These are phyloP conservation scores for Terebella lapidaria DNA, from an alignment of 2,888 invertebrate genomes.

Conservation along the genomic window DNA sequence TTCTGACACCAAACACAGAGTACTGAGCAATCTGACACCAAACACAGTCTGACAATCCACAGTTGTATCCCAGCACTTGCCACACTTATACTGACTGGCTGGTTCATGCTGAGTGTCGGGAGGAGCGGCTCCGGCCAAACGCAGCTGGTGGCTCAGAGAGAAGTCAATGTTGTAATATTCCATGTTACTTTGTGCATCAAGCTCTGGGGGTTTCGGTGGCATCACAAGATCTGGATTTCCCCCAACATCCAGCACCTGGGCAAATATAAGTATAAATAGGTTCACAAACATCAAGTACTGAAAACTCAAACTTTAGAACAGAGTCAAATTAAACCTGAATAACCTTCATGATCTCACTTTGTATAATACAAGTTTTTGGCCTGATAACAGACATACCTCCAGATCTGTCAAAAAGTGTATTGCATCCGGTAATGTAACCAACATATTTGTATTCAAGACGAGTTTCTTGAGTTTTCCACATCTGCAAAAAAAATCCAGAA, in stretches of 20 bases:
- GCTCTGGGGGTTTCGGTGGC: slow-evolving; percentile 88
- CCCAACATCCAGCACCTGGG: slow-evolving; percentile 72
- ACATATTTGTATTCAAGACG: slow-evolving; percentile 84
- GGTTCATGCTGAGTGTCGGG: slow-evolving; percentile 10
- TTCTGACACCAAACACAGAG: too few species aligned
- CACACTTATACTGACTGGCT: slow-evolving; percentile 13
- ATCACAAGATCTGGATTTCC: slow-evolving; percentile 91
- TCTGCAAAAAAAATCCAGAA: slow-evolving; percentile 56
- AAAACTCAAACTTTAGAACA: too few species aligned
- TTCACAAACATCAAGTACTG: too few species aligned
- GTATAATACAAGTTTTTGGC: too few species aligned
- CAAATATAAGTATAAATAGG: too few species aligned
- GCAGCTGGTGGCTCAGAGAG: slow-evolving; percentile 88
- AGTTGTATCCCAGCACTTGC: background rate
- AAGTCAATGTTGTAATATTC: slow-evolving; percentile 97
- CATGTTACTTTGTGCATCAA: slow-evolving; percentile 65
- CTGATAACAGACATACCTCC: slow-evolving; percentile 40
- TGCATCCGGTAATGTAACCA: slow-evolving; percentile 95
- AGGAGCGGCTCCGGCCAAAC: slow-evolving; percentile 79
- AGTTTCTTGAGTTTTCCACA: slow-evolving; percentile 86
- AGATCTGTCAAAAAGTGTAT: slow-evolving; percentile 74
- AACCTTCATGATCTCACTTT: too few species aligned
- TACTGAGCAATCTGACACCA: too few species aligned
- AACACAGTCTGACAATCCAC: too few species aligned
- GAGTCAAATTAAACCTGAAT: too few species aligned